These are phyloP conservation scores for Andrena minutula DNA, from an alignment of 2,888 invertebrate species.

Conservation along the genomic window DNA sequence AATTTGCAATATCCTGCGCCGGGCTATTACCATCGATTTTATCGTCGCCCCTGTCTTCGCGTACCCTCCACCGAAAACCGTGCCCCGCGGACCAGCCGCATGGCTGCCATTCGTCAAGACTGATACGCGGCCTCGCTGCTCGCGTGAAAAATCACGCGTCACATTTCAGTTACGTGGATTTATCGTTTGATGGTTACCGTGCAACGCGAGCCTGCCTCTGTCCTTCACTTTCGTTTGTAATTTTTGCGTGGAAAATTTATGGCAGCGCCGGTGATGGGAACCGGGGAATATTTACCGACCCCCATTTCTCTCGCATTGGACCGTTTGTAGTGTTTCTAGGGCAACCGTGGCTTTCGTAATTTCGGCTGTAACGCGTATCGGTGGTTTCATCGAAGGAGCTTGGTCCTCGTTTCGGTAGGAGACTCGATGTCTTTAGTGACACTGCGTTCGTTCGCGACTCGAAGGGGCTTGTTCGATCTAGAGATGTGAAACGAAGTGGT, in stretches of 20 bases:
- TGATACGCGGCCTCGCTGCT: background rate
- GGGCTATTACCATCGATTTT: constrained; percentile 35
- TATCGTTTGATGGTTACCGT: constrained; percentile 29
- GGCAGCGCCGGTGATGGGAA: background rate
- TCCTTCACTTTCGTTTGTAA: constrained; percentile 46
- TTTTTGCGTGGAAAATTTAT: constrained; percentile 42
- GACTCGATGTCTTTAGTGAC: background rate
- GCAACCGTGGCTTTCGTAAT: background rate
- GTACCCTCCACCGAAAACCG: background rate
- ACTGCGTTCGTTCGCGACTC: no score
- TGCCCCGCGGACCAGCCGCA: background rate
- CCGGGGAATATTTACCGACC: constrained; percentile 24
- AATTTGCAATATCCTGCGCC: constrained; percentile 41
- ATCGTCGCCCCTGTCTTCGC: constrained; percentile 9
- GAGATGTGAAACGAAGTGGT: no score
- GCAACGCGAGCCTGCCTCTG: background rate
- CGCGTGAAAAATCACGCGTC: constrained; percentile 49
- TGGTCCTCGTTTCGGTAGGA: background rate
- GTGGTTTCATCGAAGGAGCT: constrained; percentile 8
- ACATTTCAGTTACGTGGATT: constrained; percentile 46
- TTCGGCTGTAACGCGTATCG: background rate
- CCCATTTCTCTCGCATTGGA: background rate
- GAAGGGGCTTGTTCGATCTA: no score
- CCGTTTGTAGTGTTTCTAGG: background rate
- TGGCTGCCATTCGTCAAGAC: constrained; percentile 12